These are phyloP conservation scores for Drosophila anomalata DNA, from an alignment of 2,888 invertebrate genomes.

Conservation along the genomic window DNA sequence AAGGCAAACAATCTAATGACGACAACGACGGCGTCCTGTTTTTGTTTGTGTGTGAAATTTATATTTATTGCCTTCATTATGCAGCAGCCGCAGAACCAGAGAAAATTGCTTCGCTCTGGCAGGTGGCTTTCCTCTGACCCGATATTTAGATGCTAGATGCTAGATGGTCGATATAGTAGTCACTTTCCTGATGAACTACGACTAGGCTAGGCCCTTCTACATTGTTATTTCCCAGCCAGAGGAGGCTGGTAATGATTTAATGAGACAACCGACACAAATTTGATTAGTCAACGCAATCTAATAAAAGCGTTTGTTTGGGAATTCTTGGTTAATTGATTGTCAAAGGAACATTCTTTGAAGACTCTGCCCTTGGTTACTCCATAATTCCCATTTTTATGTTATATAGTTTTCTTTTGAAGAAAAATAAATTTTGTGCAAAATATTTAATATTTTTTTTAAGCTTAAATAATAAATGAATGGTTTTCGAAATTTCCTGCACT, in stretches of 20 bases:
- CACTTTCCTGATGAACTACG: conserved; percentile 20
- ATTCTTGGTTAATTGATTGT: conserved; percentile 24
- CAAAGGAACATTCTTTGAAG: background rate
- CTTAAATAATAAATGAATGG: too few species aligned
- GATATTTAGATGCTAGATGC: background rate
- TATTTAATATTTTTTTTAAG: background rate
- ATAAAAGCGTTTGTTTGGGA: conserved; percentile 25
- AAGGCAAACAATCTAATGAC: conserved; percentile 79
- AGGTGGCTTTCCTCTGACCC: conserved; percentile 27
- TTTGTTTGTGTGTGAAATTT: conserved; percentile 72
- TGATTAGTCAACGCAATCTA: conserved; percentile 50
- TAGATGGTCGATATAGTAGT: conserved; percentile 13
- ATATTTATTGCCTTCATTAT: conserved; percentile 80
- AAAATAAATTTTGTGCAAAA: too few species aligned
- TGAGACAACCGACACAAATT: conserved; percentile 45
- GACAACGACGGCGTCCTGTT: conserved; percentile 51
- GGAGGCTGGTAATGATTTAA: conserved; percentile 61
- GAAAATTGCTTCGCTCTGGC: conserved; percentile 47
- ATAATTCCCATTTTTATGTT: background rate
- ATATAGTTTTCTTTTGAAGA: background rate
- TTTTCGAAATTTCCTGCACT: too few species aligned
- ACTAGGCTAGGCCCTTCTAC: conserved; percentile 5
- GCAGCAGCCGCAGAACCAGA: conserved; percentile 59
- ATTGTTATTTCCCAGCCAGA: conserved; percentile 3
- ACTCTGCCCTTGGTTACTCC: background rate